These are phyloP conservation scores for Catagonus wagneri DNA, from an alignment of 2,113 vertebrate genomes.

Conservation along the genomic window DNA sequence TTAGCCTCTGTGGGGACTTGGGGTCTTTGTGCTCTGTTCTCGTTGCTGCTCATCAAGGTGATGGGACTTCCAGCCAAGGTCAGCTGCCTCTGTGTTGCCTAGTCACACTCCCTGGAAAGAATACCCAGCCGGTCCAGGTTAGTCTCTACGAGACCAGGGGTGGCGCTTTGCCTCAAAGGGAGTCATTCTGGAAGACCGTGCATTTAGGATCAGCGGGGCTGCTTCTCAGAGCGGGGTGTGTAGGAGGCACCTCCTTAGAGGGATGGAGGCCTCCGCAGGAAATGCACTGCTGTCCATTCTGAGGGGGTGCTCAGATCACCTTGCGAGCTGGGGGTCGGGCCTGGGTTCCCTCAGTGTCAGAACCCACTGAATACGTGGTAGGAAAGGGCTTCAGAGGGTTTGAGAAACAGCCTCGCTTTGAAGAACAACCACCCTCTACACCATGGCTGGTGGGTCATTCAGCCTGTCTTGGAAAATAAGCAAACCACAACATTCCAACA, in stretches of 20 bases:
- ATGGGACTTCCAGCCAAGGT: not conserved
- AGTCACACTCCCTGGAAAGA: not conserved
- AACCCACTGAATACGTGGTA: not conserved
- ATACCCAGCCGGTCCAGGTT: not conserved
- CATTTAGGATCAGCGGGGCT: not conserved
- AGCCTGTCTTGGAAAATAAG: not conserved
- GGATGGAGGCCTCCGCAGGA: not conserved
- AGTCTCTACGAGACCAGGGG: not conserved
- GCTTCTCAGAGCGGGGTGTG: not conserved
- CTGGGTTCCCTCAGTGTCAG: not conserved
- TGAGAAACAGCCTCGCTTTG: not conserved
- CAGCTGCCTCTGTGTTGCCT: not conserved
- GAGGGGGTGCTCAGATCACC: not conserved
- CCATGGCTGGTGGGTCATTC: not conserved
- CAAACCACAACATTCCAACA: too few relatives aligned
- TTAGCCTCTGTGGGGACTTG: too few relatives aligned
- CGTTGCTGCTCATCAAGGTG: rapidly evolving
- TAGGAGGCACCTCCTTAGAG: not conserved
- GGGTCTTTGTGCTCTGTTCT: not conserved
- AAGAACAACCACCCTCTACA: not conserved
- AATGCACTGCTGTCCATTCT: not conserved
- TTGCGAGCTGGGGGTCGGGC: not conserved
- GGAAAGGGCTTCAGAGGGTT: not conserved
- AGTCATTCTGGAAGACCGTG: not conserved
- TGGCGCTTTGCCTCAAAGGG: not conserved